Conservation (phyloP, 1,140 invertebrate genomes). For the Orchestia grillus region DNA sequence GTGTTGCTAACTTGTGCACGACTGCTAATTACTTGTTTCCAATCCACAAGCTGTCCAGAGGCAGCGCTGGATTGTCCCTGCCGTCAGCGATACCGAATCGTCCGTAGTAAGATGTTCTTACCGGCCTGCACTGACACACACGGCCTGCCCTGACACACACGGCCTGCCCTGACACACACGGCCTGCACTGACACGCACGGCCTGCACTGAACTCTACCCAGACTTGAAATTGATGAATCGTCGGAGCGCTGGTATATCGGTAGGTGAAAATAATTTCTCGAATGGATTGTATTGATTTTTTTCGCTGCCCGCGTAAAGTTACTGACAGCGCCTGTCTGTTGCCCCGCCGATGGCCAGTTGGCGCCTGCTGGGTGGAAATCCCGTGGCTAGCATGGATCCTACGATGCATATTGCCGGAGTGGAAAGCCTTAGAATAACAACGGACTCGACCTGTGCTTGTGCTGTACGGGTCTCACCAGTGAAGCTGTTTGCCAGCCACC, state of each 20-base stretch:
- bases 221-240: background rate
- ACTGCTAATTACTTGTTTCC: background rate
- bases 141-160: too few species aligned
- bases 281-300: background rate
- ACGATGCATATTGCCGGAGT: background rate
- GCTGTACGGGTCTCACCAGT: background rate
- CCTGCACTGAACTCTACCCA: background rate
- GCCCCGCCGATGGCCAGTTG: background rate
- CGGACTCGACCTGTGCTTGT: background rate
- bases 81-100: background rate
- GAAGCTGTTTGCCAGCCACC: background rate
- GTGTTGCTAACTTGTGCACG: background rate
- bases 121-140: background rate
- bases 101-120: background rate
- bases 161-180: too few species aligned
- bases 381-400: too few species aligned
- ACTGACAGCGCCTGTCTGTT: background rate
- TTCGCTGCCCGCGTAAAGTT: background rate
- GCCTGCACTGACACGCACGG: background rate
- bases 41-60: background rate
- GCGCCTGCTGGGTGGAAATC: background rate
- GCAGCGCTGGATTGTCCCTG: background rate
- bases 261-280: background rate
- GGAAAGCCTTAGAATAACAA: background rate
- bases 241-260: background rate